phyloP scores from a whole-genome alignment of 2,888 invertebrate species.

The Eretmocerus hayati region DNA sequence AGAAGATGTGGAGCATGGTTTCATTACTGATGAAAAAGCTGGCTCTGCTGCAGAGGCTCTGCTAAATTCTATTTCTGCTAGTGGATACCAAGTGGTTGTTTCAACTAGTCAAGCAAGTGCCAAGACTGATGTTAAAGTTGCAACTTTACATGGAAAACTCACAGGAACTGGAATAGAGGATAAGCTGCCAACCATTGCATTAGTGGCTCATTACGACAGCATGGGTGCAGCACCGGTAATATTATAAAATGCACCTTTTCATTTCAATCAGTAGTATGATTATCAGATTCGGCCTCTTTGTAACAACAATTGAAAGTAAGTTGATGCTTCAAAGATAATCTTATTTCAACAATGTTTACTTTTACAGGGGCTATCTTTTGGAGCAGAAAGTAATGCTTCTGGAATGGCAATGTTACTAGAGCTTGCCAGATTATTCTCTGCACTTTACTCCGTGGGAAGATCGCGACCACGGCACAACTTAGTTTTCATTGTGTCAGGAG shows the following conservation, averaged over 20 bases:
- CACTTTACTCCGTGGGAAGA: constrained; percentile 69
- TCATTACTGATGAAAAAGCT: constrained; percentile 62
- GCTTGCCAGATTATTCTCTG: constrained; percentile 79
- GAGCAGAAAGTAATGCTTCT: constrained; percentile 89
- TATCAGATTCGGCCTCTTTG: too few species aligned
- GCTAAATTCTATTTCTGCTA: constrained; percentile 81
- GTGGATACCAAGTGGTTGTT: constrained; percentile 90
- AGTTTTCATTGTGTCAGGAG: constrained; percentile 83
- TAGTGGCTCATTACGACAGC: constrained; percentile 91
- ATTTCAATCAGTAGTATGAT: too few species aligned
- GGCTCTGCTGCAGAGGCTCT: constrained; percentile 78
- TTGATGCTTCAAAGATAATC: too few species aligned
- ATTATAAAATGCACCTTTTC: too few species aligned
- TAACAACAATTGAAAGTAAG: too few species aligned
- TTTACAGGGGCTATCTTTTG: constrained; percentile 75
- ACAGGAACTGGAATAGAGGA: constrained; percentile 65
- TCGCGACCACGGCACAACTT: constrained; percentile 71
- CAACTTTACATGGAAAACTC: constrained; percentile 80
- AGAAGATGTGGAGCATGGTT: constrained; percentile 64
- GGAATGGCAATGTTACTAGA: constrained; percentile 84
- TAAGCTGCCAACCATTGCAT: constrained; percentile 76
- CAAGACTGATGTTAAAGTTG: constrained; percentile 72
- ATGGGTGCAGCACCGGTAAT: constrained; percentile 80
- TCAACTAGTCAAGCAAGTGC: constrained; percentile 64
- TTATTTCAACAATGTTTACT: too few species aligned